Conservation (phyloP, 2,797 vertebrate species). For the Melanotaenia parkinsoni region DNA sequence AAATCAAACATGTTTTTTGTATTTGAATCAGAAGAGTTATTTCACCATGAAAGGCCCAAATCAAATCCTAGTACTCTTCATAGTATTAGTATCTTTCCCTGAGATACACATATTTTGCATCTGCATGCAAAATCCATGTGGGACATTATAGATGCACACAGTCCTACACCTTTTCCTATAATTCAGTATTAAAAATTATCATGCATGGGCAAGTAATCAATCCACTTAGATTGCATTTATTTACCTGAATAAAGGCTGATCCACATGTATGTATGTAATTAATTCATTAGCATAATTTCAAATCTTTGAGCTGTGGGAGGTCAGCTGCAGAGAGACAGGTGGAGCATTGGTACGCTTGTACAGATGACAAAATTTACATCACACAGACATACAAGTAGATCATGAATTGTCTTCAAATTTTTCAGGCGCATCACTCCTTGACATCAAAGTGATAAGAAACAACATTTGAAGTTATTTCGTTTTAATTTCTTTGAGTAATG, state of each 20-base stretch:
- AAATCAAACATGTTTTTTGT: neutral
- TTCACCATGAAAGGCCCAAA: neutral
- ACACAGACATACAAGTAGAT: neutral
- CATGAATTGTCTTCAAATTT: neutral
- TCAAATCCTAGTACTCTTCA: neutral
- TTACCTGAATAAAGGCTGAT: neutral
- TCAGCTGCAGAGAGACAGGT: neutral
- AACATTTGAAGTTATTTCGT: neutral
- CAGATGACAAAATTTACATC: neutral
- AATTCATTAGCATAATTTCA: neutral
- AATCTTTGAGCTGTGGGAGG: neutral
- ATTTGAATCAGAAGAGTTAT: neutral
- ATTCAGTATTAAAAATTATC: neutral
- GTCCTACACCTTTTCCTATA: neutral
- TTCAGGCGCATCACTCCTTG: no score
- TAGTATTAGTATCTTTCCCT: neutral
- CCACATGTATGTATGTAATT: neutral
- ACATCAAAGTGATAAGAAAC: no score
- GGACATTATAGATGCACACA: neutral
- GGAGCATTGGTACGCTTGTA: neutral
- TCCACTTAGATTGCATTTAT: neutral
- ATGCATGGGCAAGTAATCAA: neutral
- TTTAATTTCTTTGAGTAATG: neutral
- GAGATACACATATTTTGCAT: neutral
- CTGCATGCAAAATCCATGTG: neutral